These are phyloP conservation scores for Hydraecia micacea DNA, from an alignment of 2,888 invertebrate genomes.

Conservation along the genomic window DNA sequence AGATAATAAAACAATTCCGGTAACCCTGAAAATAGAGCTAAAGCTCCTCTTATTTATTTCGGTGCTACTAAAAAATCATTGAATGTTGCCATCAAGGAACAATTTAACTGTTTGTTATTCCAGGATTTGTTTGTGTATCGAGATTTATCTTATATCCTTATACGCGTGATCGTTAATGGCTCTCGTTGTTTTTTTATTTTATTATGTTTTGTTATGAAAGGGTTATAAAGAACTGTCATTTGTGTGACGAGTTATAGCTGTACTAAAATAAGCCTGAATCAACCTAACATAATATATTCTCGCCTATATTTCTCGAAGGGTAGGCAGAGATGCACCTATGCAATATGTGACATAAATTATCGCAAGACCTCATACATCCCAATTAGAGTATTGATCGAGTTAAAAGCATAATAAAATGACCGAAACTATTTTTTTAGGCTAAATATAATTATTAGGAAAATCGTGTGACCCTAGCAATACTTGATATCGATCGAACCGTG, in stretches of 20 bases:
- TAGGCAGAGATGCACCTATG: neutral
- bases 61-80: constrained; percentile 40
- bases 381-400: too few relatives aligned
- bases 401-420: too few relatives aligned
- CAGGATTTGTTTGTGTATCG: constrained; percentile 57
- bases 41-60: constrained; percentile 31
- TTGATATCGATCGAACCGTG: too few relatives aligned
- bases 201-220: constrained; percentile 59
- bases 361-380: too few relatives aligned
- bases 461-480: too few relatives aligned
- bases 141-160: constrained; percentile 57
- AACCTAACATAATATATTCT: neutral
- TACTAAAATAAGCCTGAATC: neutral
- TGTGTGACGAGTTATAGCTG: constrained; percentile 18
- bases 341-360: too few relatives aligned
- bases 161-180: constrained; percentile 46
- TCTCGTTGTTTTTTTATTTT: constrained; percentile 47
- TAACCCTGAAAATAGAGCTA: constrained; percentile 20
- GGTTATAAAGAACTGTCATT: constrained; percentile 49
- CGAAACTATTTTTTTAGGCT: too few relatives aligned
- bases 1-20: constrained; percentile 7
- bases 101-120: constrained; percentile 61
- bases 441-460: too few relatives aligned
- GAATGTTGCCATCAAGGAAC: constrained; percentile 33
- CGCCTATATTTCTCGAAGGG: fast-evolving